phyloP scores from a whole-genome alignment of 2,113 vertebrate genomes.

The Corythoichthys intestinalis region DNA sequence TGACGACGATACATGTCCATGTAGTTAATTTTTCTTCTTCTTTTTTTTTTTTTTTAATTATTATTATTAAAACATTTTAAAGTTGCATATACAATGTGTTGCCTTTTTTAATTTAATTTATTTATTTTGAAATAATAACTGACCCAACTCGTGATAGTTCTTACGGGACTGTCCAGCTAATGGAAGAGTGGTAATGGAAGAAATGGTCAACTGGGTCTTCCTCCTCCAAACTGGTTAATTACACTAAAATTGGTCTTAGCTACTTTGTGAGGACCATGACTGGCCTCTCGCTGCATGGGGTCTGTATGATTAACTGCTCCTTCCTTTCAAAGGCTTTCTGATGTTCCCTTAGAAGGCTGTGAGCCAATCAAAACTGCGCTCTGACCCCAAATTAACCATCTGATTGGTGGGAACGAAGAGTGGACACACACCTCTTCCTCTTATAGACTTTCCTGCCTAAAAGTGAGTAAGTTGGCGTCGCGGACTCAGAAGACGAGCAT shows the following conservation, averaged over 20 bases:
- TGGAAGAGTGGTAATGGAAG: conserved; percentile 41
- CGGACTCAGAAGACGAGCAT: conserved; percentile 39
- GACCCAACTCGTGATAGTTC: conserved; percentile 30
- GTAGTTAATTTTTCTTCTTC: no score
- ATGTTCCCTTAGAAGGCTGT: conserved; percentile 53
- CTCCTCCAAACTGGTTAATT: conserved; percentile 74
- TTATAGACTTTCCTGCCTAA: conserved; percentile 66
- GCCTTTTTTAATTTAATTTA: no score
- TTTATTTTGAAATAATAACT: no score
- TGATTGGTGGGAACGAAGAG: conserved; percentile 66
- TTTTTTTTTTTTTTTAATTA: no score
- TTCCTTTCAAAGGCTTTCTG: conserved; percentile 70
- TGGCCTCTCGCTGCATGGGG: conserved; percentile 70
- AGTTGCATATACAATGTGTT: no score
- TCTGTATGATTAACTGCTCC: conserved; percentile 77
- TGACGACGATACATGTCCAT: no score
- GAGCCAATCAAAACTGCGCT: conserved; percentile 63
- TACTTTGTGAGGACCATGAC: conserved; percentile 74
- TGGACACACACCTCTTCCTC: conserved; percentile 56
- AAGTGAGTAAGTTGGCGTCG: conserved; percentile 39
- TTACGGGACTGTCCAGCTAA: conserved; percentile 49
- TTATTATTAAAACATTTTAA: no score
- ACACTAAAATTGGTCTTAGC: conserved; percentile 74
- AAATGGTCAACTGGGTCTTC: conserved; percentile 67
- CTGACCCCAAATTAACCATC: conserved; percentile 20